Evolutionary conservation across 2,888 invertebrate species (phyloP).

Genomic region (Bhutanitis thaidina): DNA sequence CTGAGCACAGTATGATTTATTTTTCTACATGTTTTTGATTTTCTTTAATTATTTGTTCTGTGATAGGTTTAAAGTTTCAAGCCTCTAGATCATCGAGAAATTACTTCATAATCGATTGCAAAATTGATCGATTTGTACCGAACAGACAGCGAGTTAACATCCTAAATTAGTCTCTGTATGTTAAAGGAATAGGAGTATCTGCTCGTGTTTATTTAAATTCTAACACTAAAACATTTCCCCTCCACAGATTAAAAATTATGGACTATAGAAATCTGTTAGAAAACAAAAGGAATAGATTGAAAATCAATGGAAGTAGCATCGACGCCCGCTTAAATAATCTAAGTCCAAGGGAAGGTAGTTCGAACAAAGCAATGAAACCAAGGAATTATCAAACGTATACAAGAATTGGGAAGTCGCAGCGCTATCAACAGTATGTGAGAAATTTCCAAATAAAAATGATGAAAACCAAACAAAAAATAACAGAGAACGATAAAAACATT

Average conservation of each 20-base stretch:
- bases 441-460: neutral
- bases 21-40: no score
- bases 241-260: conserved; percentile 33
- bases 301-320: neutral
- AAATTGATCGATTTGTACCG: no score
- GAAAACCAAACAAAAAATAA: neutral
- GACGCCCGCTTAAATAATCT: neutral
- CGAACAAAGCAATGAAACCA: neutral
- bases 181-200: no score
- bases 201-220: no score
- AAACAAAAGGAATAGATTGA: neutral
- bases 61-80: no score
- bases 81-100: no score
- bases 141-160: no score
- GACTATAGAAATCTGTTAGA: conserved; percentile 33
- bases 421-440: neutral
- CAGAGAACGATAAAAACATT: neutral
- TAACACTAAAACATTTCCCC: neutral
- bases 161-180: no score
- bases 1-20: no score
- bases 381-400: neutral
- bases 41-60: no score
- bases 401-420: neutral
- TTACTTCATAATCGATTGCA: no score
- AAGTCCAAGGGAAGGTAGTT: neutral